These are phyloP conservation scores for Syrrhaptes paradoxus DNA, from an alignment of 2,113 vertebrate species.

Conservation along the genomic window DNA sequence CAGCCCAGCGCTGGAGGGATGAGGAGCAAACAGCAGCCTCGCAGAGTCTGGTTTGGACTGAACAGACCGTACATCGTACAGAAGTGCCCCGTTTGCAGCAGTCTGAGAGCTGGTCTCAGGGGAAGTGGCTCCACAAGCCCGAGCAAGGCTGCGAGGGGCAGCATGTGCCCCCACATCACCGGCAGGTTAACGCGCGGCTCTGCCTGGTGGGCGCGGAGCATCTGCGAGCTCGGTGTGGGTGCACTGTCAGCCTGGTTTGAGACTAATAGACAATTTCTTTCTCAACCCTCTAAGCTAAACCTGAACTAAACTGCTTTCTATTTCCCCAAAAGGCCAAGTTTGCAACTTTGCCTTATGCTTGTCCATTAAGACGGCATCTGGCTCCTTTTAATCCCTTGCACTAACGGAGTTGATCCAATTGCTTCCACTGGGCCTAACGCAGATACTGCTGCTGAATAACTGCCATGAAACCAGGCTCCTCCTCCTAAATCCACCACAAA, in stretches of 20 bases:
- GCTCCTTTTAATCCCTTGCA: constrained; percentile 37
- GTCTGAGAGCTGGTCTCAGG: neutral
- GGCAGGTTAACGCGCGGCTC: accelerated
- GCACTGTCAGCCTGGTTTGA: neutral
- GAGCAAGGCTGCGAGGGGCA: neutral
- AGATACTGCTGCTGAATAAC: neutral
- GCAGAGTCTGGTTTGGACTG: neutral
- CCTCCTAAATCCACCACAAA: neutral
- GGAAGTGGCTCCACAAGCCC: neutral
- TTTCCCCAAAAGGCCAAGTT: constrained; percentile 35
- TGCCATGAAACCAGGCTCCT: neutral
- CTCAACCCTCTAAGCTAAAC: constrained; percentile 4
- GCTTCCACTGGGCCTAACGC: neutral
- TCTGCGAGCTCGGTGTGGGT: neutral
- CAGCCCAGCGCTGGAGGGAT: neutral
- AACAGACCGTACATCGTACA: accelerated
- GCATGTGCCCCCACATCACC: accelerated
- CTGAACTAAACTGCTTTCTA: constrained; percentile 37
- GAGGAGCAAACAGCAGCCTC: neutral
- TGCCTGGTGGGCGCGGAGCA: neutral
- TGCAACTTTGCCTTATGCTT: constrained; percentile 24
- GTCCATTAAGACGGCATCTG: constrained; percentile 47
- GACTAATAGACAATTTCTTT: neutral
- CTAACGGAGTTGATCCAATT: constrained; percentile 4
- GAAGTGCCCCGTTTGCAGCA: accelerated